Percentiles rank a stretch among this genome's conserved stretches.
These are phyloP conservation scores for Megalops cyprinoides DNA, from an alignment of 2,797 vertebrate genomes.

Conservation along the genomic window DNA sequence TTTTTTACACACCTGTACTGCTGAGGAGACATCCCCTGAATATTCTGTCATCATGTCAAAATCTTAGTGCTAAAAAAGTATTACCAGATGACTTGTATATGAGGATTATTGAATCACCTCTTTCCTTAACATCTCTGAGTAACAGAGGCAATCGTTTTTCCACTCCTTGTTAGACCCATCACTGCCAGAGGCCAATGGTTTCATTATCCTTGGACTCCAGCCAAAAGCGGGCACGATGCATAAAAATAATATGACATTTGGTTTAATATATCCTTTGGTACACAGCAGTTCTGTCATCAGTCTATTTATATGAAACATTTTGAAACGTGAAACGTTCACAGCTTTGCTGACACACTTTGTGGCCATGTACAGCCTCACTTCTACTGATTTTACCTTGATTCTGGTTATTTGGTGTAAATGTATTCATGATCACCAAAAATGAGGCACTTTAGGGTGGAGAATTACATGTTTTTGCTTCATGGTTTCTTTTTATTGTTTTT, in stretches of 20 bases:
- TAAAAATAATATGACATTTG: slow-evolving; percentile 48
- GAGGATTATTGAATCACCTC: not conserved
- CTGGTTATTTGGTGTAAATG: not conserved
- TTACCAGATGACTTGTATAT: not conserved
- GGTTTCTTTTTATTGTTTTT: not conserved
- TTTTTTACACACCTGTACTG: too few species aligned
- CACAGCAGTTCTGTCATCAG: slow-evolving; percentile 23
- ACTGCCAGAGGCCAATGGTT: slow-evolving; percentile 23
- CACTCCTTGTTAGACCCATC: not conserved
- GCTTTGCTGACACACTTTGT: slow-evolving; percentile 30
- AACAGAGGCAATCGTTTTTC: not conserved
- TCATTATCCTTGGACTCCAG: slow-evolving; percentile 33
- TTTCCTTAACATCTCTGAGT: not conserved
- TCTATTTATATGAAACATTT: slow-evolving; percentile 41
- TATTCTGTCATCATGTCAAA: not conserved
- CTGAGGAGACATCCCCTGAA: not conserved
- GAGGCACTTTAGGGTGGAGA: not conserved
- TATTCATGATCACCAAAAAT: not conserved
- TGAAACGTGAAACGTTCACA: slow-evolving; percentile 53
- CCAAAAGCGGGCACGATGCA: slow-evolving; percentile 11
- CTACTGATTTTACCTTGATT: not conserved
- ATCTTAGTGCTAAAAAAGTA: not conserved
- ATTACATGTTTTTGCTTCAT: too few species aligned
- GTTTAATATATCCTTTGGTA: slow-evolving; percentile 22
- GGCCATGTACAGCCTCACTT: not conserved